Conservation (phyloP, 2,797 vertebrate species). For the Diplodus sargus region DNA sequence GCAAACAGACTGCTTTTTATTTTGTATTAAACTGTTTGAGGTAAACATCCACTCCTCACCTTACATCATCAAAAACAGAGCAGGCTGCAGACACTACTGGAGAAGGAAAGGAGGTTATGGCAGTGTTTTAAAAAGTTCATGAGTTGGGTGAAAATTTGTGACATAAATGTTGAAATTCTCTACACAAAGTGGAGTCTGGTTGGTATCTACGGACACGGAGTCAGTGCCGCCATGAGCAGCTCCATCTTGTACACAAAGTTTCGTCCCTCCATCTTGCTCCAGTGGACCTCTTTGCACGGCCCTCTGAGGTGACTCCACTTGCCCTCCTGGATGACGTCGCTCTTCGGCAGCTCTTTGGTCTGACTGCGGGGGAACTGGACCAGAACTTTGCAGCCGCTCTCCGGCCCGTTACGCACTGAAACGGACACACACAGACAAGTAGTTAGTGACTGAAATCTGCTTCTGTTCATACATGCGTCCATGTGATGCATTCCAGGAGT, state of each 20-base stretch:
- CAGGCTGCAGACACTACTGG: neutral
- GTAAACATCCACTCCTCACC: neutral
- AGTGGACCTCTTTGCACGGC: conserved; percentile 93
- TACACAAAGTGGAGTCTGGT: neutral
- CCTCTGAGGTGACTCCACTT: conserved; percentile 97
- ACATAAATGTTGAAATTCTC: neutral
- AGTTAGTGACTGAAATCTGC: neutral
- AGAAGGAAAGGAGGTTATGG: neutral
- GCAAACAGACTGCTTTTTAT: neutral
- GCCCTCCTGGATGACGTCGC: conserved; percentile 92
- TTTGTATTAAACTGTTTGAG: conserved; percentile 24
- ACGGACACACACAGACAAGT: conserved; percentile 6
- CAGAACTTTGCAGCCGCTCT: conserved; percentile 94
- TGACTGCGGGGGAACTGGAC: conserved; percentile 94
- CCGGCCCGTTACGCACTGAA: conserved; percentile 93
- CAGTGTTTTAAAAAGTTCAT: neutral
- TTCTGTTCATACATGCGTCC: neutral
- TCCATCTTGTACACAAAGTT: conserved; percentile 99
- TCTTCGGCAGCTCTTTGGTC: conserved; percentile 94
- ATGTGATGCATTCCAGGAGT: neutral
- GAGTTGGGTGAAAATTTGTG: neutral
- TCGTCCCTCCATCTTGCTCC: conserved; percentile 97
- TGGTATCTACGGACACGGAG: conserved; percentile 84
- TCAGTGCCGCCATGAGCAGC: conserved; percentile 96
- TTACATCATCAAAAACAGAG: neutral